Conservation (phyloP, 2,888 invertebrate species). For the Anticlea derivata region DNA sequence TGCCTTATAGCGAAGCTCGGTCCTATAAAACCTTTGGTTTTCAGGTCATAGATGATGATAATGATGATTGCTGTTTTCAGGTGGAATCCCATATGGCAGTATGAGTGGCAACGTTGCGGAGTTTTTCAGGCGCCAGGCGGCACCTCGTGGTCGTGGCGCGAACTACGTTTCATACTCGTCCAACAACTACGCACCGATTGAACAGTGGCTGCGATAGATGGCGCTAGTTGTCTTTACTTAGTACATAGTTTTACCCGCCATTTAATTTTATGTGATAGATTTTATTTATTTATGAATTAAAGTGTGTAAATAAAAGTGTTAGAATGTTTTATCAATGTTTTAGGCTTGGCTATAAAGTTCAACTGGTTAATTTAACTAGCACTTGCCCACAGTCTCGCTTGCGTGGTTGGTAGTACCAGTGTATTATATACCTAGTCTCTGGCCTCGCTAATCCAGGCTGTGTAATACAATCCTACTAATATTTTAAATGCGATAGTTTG, state of each 20-base stretch:
- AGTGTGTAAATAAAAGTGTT: not conserved
- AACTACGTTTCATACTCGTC: slow-evolving; percentile 38
- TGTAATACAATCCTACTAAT: too few relatives aligned
- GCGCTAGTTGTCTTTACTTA: slow-evolving; percentile 36
- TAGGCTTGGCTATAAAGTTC: too few relatives aligned
- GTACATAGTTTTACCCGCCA: slow-evolving; percentile 1
- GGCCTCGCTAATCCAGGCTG: too few relatives aligned
- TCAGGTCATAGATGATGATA: too few relatives aligned
- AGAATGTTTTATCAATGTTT: too few relatives aligned
- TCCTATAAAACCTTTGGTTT: too few relatives aligned
- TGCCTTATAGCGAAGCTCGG: too few relatives aligned
- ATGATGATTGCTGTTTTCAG: slow-evolving; percentile 51
- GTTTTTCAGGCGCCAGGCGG: slow-evolving; percentile 60
- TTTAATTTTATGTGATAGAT: not conserved
- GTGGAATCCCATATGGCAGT: slow-evolving; percentile 86
- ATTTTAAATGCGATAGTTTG: too few relatives aligned
- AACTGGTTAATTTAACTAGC: too few relatives aligned
- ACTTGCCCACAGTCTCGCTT: too few relatives aligned
- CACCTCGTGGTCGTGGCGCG: slow-evolving; percentile 52
- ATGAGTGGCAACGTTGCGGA: slow-evolving; percentile 83
- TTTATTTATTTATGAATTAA: slow-evolving; percentile 5
- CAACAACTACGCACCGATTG: slow-evolving; percentile 60
- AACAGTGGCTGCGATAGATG: slow-evolving; percentile 66
- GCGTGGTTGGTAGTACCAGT: too few relatives aligned
- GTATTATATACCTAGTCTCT: too few relatives aligned